These are phyloP conservation scores for Pelusios castaneus DNA, from an alignment of 2,113 vertebrate genomes.

Conservation along the genomic window DNA sequence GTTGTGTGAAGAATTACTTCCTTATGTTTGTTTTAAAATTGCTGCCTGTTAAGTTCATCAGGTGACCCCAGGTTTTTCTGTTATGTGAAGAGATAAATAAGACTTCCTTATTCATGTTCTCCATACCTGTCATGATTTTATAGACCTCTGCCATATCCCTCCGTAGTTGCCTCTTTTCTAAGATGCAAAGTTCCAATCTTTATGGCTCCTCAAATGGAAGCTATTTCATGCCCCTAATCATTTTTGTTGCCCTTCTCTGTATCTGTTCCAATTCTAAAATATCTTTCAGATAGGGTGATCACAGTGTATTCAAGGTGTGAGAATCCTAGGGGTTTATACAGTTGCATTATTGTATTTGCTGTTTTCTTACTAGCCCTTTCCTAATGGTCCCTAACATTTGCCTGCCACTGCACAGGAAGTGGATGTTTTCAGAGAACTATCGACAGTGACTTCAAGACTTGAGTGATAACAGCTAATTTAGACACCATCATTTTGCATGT, in stretches of 20 bases:
- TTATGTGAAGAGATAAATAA: not conserved
- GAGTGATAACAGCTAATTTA: not conserved
- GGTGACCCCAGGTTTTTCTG: not conserved
- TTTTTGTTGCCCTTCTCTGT: not conserved
- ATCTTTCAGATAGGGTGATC: too few relatives aligned
- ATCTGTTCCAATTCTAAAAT: not conserved
- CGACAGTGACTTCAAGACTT: too few relatives aligned
- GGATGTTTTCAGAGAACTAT: not conserved
- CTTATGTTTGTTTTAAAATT: not conserved
- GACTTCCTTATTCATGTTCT: not conserved
- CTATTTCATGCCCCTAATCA: not conserved
- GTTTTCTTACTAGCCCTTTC: not conserved
- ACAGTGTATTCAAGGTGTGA: not conserved
- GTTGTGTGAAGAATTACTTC: not conserved
- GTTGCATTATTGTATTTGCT: not conserved
- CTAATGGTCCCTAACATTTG: not conserved
- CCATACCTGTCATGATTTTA: not conserved
- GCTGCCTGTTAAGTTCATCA: not conserved
- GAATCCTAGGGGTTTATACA: not conserved
- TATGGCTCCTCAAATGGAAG: not conserved
- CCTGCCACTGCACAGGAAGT: not conserved
- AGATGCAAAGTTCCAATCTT: not conserved
- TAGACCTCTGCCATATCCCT: too few relatives aligned
- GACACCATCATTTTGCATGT: not conserved
- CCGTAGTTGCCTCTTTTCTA: not conserved